Evolutionary conservation across 2,888 invertebrate genomes (phyloP).

Genomic region (Podabrus alpinus): DNA sequence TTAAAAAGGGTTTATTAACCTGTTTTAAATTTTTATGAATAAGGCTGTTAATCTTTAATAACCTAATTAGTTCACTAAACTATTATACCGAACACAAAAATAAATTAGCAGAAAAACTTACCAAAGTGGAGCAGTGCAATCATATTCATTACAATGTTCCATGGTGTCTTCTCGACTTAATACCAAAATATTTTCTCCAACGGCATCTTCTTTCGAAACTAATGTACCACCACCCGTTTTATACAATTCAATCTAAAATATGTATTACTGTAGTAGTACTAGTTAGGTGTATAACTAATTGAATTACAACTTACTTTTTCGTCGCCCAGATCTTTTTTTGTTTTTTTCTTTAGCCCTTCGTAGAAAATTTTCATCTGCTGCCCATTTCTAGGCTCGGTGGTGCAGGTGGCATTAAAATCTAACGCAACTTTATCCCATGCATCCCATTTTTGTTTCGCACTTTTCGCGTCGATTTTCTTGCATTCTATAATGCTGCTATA

Average conservation of each 20-base stretch:
- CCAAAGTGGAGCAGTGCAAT: too few species aligned
- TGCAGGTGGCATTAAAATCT: not conserved
- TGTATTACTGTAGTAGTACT: not conserved
- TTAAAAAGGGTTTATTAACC: too few species aligned
- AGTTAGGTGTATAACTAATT: not conserved
- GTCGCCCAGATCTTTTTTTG: not conserved
- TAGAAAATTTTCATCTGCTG: not conserved
- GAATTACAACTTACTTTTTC: not conserved
- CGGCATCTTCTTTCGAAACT: too few species aligned
- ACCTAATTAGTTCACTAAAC: too few species aligned
- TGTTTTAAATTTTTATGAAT: too few species aligned
- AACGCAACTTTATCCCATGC: not conserved
- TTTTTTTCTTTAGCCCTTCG: not conserved
- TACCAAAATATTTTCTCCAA: too few species aligned
- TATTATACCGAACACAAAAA: too few species aligned
- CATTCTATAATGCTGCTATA: not conserved
- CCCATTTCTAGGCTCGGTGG: not conserved
- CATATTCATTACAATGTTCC: too few species aligned
- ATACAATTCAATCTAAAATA: not conserved
- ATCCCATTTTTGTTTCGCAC: not conserved
- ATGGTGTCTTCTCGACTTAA: not conserved
- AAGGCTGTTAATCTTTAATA: too few species aligned
- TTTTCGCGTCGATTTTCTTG: not conserved
- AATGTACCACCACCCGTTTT: not conserved
- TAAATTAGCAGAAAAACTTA: too few species aligned